Base-by-base conservation (phyloP, 2,888 invertebrate species). In the Nycteola revayana region DNA sequence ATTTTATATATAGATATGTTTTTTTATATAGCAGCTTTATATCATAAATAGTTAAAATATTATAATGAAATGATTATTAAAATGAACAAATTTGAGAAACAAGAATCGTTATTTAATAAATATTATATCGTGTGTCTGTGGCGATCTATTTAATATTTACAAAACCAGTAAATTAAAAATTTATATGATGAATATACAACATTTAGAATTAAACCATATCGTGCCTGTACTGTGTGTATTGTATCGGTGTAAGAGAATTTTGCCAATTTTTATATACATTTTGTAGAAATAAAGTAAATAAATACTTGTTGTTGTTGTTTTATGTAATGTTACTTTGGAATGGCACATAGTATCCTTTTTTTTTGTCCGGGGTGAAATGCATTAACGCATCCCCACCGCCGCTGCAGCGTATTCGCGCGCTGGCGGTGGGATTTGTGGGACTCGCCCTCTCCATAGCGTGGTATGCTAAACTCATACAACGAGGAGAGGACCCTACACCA, bases 241-340 rank as follows among this genome's bases (percentile, higher is more conserved):
- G 45, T 47, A 37, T 75, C 74, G 72, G 73, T 72, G 73, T 75
- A 75, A 75, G 72, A 62, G 49, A 46, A 44, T 59, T 65, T 66
- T 62, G 65, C 65, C 68, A 67, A 60, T 54, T 60, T 55, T 49
- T 53, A 42, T 59, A 60, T 64, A 61, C 65, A 62, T 61, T 57
- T 61, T 50, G 59, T 40, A 32, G 48, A 47, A 51, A 49, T 55
- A 58, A 32, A 52, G 45, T 59, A 53, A 47, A 46, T 50, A 44
- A 49, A 9, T 24, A 24, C 17, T 10, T 18, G 11, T n/a, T 8
- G 14, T 9, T 7, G 3, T 24, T 17, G 7, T 26, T 7, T 34
- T 6, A 29, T n/a, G 10, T 17, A 22, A 23, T 21, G 25, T 18
- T 10, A 9, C 14, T 18, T 18, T 3, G 18, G 6, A 18, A 18